Evolutionary conservation across 2,888 invertebrate genomes (phyloP), one percentile per base, ranked within the genome.

Genomic region (Napeogenes sylphis): DNA sequence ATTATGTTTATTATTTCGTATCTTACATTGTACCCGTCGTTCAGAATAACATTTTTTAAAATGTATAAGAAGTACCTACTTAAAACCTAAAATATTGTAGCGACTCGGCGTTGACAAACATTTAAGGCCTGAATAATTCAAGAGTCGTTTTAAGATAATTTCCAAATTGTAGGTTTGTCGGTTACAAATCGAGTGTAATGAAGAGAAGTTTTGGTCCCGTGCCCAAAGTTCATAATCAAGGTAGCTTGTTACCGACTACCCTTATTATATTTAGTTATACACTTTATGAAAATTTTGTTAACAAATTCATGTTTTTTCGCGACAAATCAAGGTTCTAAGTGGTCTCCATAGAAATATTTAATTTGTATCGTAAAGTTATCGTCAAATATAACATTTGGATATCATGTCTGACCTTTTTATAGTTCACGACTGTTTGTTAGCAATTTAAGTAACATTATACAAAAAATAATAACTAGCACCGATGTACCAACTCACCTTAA

Each of bases 131-230:
- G 83, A 85, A 86, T 86, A 77, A 85, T 85, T 85, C 85, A 86
- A 77, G 70, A 79, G 79, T 76, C 81, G 83, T 81, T 86, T 83
- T 77, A 77, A 79, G 80, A 82, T 84, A 82, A 84, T 84, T 84
- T 83, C 76, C 81, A 82, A 85, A 84, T 84, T 82, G 82, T 79
- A 83, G 81, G 81, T 81, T 82, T 80, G 76, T 77, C 75, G 75
- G 81, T 79, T 79, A 75, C 79, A 76, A 75, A 71, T 75, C 70
- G 75, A 70, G 71, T 77, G 78, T 82, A 83, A 83, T 79, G 81
- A 82, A 82, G 78, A 77, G 75, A 77, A 80, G 73, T 80, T 80
- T 77, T 77, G 75, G 65, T 68, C 71, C 66, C 54, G 55, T 64
- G 67, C 70, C 71, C 68, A 69, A 64, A 65, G 67, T 67, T 70